Evolutionary conservation across 2,113 vertebrate species (phyloP).

Genomic region (Notarius quadriscutis): DNA sequence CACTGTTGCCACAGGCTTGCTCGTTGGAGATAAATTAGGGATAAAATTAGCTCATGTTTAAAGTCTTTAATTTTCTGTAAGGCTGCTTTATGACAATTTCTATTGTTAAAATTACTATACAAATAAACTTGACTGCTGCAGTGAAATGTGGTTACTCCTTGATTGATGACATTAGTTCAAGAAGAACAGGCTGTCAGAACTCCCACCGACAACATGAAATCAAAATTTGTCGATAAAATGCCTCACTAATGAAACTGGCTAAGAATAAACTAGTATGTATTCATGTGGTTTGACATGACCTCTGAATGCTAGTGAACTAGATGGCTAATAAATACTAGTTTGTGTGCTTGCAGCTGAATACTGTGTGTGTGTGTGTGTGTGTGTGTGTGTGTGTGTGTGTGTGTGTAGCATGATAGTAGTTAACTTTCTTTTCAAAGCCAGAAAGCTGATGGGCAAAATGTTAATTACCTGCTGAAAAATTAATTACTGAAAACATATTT

Average conservation of each 20-base stretch:
- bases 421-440: neutral
- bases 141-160: neutral
- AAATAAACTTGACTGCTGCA: neutral
- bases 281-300: neutral
- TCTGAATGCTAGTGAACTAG: neutral
- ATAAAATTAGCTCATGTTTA: too few relatives aligned
- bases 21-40: too few relatives aligned
- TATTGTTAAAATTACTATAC: too few relatives aligned
- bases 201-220: neutral
- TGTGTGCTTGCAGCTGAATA: neutral
- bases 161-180: neutral
- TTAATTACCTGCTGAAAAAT: neutral
- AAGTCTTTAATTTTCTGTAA: too few relatives aligned
- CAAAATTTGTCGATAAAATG: neutral
- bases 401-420: neutral
- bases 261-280: neutral
- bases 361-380: too few relatives aligned
- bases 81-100: too few relatives aligned
- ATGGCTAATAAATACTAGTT: neutral
- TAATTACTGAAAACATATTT: neutral
- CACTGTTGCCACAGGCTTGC: too few relatives aligned
- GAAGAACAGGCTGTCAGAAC: neutral
- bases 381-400: too few relatives aligned
- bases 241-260: neutral
- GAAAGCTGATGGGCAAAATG: neutral